Evolutionary conservation across 2,113 vertebrate species (phyloP).

Genomic region (Elephas maximus): DNA sequence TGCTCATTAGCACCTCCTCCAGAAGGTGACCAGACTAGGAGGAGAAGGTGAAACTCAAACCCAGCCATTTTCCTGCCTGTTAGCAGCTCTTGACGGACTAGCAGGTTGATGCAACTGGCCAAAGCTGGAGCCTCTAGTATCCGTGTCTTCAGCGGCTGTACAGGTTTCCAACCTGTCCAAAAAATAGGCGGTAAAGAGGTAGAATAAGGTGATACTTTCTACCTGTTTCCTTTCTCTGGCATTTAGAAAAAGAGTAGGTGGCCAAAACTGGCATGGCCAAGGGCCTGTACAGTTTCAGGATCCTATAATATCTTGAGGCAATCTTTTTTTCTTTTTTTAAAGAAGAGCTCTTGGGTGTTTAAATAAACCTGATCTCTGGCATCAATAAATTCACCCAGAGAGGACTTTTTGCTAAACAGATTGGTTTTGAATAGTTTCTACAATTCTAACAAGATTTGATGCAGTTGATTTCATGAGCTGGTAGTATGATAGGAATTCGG

Average conservation of each 20-base stretch:
- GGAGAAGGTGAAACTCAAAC: conserved; percentile 39
- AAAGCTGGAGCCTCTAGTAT: neutral
- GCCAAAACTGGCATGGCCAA: neutral
- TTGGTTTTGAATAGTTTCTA: conserved; percentile 26
- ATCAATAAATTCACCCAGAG: conserved; percentile 14
- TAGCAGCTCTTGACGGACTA: conserved; percentile 1
- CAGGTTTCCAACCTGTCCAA: neutral
- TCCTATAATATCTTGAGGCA: neutral
- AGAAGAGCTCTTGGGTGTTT: neutral
- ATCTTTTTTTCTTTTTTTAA: neutral
- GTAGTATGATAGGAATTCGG: neutral
- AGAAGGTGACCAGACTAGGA: neutral
- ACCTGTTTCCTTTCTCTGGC: neutral
- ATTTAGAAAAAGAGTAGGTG: neutral
- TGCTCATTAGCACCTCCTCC: conserved; percentile 61
- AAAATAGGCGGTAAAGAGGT: neutral
- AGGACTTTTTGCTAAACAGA: neutral
- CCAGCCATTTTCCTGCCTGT: neutral
- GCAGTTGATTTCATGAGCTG: neutral
- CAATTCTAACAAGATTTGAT: neutral
- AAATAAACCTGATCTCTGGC: neutral
- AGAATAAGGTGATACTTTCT: neutral
- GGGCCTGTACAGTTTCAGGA: neutral
- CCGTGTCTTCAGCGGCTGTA: neutral
- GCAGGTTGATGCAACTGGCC: neutral